phyloP scores from a whole-genome alignment of 92 coral and sea anemone species.

The Porites cylindrica region DNA sequence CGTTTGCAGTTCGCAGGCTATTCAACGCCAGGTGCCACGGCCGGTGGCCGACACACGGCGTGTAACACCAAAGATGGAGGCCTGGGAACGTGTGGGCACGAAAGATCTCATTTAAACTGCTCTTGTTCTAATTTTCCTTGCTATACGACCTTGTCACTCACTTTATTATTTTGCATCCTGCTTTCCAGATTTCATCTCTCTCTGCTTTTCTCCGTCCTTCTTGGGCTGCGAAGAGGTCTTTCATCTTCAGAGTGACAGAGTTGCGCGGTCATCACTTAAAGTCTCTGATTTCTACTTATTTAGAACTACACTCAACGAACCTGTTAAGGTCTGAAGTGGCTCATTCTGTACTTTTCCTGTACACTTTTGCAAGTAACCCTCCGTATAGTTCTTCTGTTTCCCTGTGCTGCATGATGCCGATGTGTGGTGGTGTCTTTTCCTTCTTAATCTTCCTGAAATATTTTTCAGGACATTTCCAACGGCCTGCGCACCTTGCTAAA shows the following conservation, averaged over 20 bases:
- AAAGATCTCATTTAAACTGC: neutral
- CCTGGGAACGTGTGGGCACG: too few species aligned
- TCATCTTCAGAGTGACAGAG: neutral
- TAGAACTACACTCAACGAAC: neutral
- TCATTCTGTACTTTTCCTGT: neutral
- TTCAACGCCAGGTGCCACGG: too few species aligned
- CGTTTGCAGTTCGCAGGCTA: too few species aligned
- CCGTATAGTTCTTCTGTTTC: neutral
- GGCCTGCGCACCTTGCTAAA: too few species aligned
- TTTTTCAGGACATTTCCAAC: too few species aligned
- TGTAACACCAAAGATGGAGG: too few species aligned
- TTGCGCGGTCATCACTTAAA: neutral
- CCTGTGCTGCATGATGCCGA: neutral
- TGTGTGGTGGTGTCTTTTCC: neutral
- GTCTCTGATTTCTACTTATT: neutral
- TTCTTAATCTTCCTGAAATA: neutral
- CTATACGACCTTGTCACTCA: neutral
- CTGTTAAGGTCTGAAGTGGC: neutral
- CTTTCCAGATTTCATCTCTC: conserved; percentile 14
- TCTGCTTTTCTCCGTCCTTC: neutral
- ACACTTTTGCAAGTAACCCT: neutral
- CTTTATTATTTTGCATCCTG: neutral
- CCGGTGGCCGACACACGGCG: too few species aligned
- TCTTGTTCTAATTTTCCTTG: neutral
- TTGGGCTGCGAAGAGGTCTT: neutral